phyloP scores from a whole-genome alignment of 2,888 invertebrate genomes.

The Rotaria magnacalcarata region DNA sequence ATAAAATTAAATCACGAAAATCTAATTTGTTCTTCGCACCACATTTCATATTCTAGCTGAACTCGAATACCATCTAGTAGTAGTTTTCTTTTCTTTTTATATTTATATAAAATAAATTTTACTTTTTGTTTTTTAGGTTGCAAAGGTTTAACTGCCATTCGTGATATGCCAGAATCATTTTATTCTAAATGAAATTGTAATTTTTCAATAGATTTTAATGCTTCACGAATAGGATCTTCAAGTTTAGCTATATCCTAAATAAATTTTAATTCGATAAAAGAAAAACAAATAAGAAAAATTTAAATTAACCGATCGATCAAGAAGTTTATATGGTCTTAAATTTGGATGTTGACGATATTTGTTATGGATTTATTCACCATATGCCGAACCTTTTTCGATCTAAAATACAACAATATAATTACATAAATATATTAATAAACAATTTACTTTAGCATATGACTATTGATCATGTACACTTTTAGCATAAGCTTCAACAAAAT shows the following conservation, averaged over 20 bases:
- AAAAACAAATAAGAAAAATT: not conserved
- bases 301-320: slow-evolving; percentile 78
- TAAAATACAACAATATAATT: not conserved
- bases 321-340: slow-evolving; percentile 83
- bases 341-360: slow-evolving; percentile 82
- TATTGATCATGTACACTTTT: slow-evolving; percentile 44
- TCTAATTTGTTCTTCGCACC: too few species aligned
- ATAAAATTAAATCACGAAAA: too few species aligned
- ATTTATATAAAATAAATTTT: not conserved
- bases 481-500: slow-evolving; percentile 35
- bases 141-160: slow-evolving; percentile 28
- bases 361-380: slow-evolving; percentile 83
- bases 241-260: slow-evolving; percentile 83
- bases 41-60: too few species aligned
- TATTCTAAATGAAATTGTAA: slow-evolving; percentile 84
- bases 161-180: not conserved
- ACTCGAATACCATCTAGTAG: too few species aligned
- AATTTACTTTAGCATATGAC: slow-evolving; percentile 36
- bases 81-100: not conserved
- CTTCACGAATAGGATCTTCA: slow-evolving; percentile 78
- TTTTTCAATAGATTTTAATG: slow-evolving; percentile 78
- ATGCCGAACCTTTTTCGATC: slow-evolving; percentile 82
- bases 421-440: too few species aligned
- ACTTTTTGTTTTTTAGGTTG: slow-evolving; percentile 38
- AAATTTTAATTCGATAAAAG: not conserved